phyloP scores from a whole-genome alignment of 2,888 invertebrate genomes.

The Pyrocoelia pectoralis region DNA sequence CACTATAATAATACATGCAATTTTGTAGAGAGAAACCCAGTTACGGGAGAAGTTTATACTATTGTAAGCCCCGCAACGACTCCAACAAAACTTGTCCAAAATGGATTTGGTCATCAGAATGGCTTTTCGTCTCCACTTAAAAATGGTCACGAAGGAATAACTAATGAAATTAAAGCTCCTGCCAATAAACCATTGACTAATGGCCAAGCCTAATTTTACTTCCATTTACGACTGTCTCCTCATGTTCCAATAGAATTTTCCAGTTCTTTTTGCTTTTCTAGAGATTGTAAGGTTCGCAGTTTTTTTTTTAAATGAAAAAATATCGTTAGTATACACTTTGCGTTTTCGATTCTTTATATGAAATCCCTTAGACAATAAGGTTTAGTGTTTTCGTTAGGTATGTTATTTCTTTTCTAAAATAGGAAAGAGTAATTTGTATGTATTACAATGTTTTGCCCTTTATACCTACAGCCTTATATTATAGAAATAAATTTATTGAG shows the following conservation, averaged over 20 bases:
- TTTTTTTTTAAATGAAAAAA: too few species aligned
- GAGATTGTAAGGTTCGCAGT: not conserved
- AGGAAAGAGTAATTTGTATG: not conserved
- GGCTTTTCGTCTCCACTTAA: constrained; percentile 45
- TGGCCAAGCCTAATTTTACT: constrained; percentile 43
- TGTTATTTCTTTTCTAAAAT: not conserved
- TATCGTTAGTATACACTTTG: not conserved
- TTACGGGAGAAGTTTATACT: constrained; percentile 57
- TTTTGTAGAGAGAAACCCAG: constrained; percentile 56
- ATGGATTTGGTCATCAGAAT: constrained; percentile 49
- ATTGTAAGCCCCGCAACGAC: constrained; percentile 53
- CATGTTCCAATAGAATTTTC: constrained; percentile 9
- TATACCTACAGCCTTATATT: constrained; percentile 5
- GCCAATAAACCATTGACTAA: constrained; percentile 43
- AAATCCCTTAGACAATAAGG: not conserved
- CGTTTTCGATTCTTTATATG: not conserved
- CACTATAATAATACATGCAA: not conserved
- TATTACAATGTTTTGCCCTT: not conserved
- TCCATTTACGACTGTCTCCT: constrained; percentile 21
- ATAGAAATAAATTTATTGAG: not conserved
- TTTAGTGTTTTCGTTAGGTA: not conserved
- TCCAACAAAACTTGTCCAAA: constrained; percentile 52
- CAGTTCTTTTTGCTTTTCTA: constrained; percentile 6
- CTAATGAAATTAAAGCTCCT: constrained; percentile 38
- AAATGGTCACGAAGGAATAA: constrained; percentile 44